These are phyloP conservation scores for Podarcis cretensis DNA, from an alignment of 2,113 vertebrate genomes.

Conservation along the genomic window DNA sequence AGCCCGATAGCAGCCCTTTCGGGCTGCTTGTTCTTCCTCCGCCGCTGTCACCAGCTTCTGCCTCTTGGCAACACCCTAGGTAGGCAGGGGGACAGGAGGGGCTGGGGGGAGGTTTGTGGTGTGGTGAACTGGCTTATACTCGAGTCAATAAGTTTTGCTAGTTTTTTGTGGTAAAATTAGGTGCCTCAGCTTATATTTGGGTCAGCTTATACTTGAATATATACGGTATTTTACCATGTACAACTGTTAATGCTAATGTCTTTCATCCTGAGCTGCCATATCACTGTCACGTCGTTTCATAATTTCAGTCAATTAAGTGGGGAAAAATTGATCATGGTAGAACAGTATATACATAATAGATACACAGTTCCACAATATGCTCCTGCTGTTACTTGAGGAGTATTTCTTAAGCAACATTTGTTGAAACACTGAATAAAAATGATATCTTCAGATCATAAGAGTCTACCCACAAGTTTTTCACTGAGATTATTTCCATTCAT, in stretches of 20 bases:
- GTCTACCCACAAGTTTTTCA: background rate
- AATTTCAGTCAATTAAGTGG: background rate
- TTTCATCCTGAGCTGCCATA: background rate
- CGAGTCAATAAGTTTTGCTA: no score
- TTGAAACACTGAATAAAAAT: background rate
- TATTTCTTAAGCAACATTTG: background rate
- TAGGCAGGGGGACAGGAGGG: no score
- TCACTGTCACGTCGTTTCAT: background rate
- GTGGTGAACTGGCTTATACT: no score
- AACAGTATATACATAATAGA: conserved; percentile 2
- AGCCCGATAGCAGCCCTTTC: no score
- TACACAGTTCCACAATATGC: background rate
- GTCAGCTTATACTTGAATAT: no score
- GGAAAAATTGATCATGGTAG: background rate
- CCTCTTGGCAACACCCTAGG: no score
- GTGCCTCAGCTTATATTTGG: no score
- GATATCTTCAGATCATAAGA: background rate
- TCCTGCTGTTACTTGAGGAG: background rate
- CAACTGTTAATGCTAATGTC: background rate
- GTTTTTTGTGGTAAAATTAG: no score
- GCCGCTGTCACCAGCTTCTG: no score
- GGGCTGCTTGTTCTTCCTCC: no score
- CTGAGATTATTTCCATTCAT: background rate
- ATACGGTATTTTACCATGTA: background rate
- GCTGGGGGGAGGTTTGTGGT: no score